A percentile compares a stretch with the other conserved stretches of the same genome.
phyloP scores from a whole-genome alignment of 2,888 invertebrate species.

The Latheticus oryzae region DNA sequence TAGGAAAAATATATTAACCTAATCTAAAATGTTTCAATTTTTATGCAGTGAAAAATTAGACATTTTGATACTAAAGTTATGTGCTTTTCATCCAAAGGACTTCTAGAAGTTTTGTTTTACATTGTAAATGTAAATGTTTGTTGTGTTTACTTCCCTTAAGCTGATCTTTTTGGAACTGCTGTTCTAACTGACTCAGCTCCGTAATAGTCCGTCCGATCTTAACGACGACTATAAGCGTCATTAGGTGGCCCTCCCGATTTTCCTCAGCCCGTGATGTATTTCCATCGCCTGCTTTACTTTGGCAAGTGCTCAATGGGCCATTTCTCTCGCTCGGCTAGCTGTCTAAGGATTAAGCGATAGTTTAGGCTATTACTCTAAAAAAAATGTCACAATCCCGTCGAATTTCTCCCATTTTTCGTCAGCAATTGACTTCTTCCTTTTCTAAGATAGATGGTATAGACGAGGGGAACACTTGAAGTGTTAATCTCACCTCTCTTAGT shows the following conservation, averaged over 20 bases:
- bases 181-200: too few species aligned
- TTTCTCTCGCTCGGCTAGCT: conserved; percentile 62
- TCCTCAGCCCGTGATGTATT: conserved; percentile 58
- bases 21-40: too few species aligned
- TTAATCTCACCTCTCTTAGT: conserved; percentile 15
- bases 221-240: conserved; percentile 61
- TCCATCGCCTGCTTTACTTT: conserved; percentile 56
- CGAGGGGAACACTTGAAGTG: conserved; percentile 18
- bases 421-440: conserved; percentile 14
- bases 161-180: too few species aligned
- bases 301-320: conserved; percentile 64
- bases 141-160: too few species aligned
- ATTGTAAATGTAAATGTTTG: too few species aligned
- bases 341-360: conserved; percentile 54
- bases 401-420: conserved; percentile 25
- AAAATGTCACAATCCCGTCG: conserved; percentile 43
- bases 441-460: conserved; percentile 1
- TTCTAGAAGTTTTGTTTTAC: too few species aligned
- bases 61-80: too few species aligned
- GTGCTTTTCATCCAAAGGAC: too few species aligned
- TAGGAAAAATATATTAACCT: too few species aligned
- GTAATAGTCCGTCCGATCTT: too few species aligned
- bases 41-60: too few species aligned
- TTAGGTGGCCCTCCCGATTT: conserved; percentile 60
- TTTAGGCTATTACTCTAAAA: conserved; percentile 49